These are phyloP conservation scores for Drosophila stalkeri DNA, from an alignment of 2,888 invertebrate species.

Conservation along the genomic window DNA sequence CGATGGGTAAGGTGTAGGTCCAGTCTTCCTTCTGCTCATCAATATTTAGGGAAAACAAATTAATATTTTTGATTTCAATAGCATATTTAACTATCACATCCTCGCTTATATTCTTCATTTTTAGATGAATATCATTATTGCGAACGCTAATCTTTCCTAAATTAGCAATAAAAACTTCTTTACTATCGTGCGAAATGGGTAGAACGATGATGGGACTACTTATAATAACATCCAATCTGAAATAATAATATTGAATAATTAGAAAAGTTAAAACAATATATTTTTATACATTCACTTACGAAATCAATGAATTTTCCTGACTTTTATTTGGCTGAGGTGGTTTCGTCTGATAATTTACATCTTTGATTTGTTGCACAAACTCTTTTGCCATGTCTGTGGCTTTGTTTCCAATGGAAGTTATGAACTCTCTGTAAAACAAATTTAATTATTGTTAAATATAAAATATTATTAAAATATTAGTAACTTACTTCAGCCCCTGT, in stretches of 20 bases:
- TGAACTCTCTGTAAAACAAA: slow-evolving; percentile 88
- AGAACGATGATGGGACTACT: slow-evolving; percentile 96
- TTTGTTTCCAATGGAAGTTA: slow-evolving; percentile 93
- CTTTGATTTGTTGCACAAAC: slow-evolving; percentile 89
- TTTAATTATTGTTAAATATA: neutral
- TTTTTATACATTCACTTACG: slow-evolving; percentile 40
- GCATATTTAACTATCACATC: slow-evolving; percentile 85
- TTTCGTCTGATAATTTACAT: slow-evolving; percentile 53
- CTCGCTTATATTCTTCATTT: slow-evolving; percentile 19
- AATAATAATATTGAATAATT: slow-evolving; percentile 7
- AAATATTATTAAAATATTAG: neutral
- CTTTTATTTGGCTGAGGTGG: slow-evolving; percentile 32
- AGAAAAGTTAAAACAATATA: neutral
- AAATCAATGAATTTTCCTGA: slow-evolving; percentile 35
- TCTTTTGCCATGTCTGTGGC: slow-evolving; percentile 97
- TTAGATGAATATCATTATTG: slow-evolving; percentile 79
- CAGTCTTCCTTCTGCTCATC: slow-evolving; percentile 84
- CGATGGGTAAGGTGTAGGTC: slow-evolving; percentile 85
- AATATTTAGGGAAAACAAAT: slow-evolving; percentile 92
- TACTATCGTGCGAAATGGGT: slow-evolving; percentile 91
- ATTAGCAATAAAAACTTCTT: slow-evolving; percentile 95
- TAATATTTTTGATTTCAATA: slow-evolving; percentile 94
- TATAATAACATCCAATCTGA: slow-evolving; percentile 90
- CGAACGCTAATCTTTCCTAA: slow-evolving; percentile 93
- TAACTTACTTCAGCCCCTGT: slow-evolving; percentile 88